Base-by-base conservation (phyloP, 2,113 vertebrate genomes). In the Heliornis fulica region DNA sequence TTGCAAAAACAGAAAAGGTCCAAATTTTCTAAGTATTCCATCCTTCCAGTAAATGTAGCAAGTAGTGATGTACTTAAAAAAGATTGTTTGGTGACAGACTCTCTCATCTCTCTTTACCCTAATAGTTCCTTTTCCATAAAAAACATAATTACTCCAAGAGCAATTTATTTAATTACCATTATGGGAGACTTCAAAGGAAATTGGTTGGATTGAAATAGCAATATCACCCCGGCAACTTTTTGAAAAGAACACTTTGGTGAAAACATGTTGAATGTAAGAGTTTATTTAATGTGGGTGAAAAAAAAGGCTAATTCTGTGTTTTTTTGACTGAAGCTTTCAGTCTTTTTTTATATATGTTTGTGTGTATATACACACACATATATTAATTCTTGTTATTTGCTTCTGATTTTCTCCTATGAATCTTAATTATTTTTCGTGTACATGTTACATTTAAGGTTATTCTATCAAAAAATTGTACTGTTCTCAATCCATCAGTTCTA, bases 111-210 rank as follows among this genome's bases (percentile, higher is more conserved):
- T 86, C 77, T 82, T 87, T 80, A 90, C 79, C 13, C 64, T 92
- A 92, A 89, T 11, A 82, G 80, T 60, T 89, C 43, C 15, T 82
- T 84, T 95, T 75, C 60, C 66, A 85, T 68, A 78, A 65, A 92
- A 93, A 84, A 2, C 28, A 13, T 84, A 83, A 91, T 89, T 84
- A 64, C 28, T 93, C 31, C 53, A 48, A 92, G 57, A 94, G 65
- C 89, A 92, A 93, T 94, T 92, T 87, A 75, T 94, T 96, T 94
- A 92, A 95, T 95, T 95, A 81, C 43, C 32, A 40, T 75, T 92
- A 83, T 53, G 77, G 74, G 65, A 94, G 77, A 92, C 77, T 94
- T 97, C 80, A 95, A 81, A 87, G 86, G 64, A 87, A 94, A 87
- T 84, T 71, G 60, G 48, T 91, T 94, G 80, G 23, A 90, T 81